Conservation (phyloP, 2,888 invertebrate genomes). For the Tigriopus californicus region DNA sequence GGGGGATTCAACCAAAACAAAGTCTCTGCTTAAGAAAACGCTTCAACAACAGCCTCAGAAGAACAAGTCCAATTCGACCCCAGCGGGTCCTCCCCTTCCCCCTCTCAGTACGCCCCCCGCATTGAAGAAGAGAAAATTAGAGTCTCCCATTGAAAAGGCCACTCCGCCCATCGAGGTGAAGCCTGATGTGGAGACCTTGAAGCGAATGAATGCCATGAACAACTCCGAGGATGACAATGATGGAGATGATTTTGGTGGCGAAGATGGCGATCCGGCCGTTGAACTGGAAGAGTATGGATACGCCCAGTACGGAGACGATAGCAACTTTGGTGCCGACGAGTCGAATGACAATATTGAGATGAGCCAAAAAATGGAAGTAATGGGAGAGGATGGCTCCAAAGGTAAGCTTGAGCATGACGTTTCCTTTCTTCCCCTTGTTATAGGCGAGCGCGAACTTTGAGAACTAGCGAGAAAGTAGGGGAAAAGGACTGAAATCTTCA, state of each 20-base stretch:
- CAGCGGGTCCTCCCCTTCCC: not conserved
- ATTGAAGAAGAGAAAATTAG: not conserved
- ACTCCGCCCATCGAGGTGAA: not conserved
- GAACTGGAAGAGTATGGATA: not conserved
- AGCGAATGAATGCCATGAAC: not conserved
- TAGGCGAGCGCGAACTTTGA: too few species aligned
- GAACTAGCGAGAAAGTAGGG: too few species aligned
- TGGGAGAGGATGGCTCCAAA: too few species aligned
- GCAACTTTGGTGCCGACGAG: not conserved
- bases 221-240: not conserved
- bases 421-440: too few species aligned
- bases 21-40: not conserved
- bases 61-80: not conserved
- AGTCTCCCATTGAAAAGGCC: not conserved
- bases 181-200: not conserved
- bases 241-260: not conserved
- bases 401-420: too few species aligned
- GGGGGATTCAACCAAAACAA: not conserved
- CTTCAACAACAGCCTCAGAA: not conserved
- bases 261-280: not conserved
- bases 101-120: not conserved
- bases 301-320: not conserved
- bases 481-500: too few species aligned
- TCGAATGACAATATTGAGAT: too few species aligned
- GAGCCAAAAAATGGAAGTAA: too few species aligned